These are phyloP conservation scores for Thermophis baileyi DNA, from an alignment of 2,113 vertebrate genomes.

Conservation along the genomic window DNA sequence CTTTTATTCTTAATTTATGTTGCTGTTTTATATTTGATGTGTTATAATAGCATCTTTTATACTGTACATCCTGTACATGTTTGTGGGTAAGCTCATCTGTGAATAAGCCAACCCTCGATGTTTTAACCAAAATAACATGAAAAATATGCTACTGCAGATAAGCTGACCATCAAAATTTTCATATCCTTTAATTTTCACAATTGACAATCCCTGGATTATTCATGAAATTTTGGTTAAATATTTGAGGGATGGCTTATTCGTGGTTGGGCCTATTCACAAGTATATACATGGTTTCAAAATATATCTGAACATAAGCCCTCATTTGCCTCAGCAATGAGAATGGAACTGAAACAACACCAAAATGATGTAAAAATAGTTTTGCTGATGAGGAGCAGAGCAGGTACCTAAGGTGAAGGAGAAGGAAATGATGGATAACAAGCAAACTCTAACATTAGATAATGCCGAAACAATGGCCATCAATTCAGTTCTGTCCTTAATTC, in stretches of 20 bases:
- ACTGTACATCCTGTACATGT: background rate
- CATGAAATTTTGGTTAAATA: background rate
- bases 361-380: background rate
- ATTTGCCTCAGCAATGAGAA: background rate
- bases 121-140: no score
- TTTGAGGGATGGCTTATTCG: background rate
- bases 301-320: background rate
- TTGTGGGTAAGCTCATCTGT: background rate
- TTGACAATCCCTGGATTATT: background rate
- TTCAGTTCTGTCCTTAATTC: no score
- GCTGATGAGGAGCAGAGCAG: background rate
- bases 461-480: no score
- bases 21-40: background rate
- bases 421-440: no score
- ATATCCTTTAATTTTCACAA: background rate
- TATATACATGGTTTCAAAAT: background rate
- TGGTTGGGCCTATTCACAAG: background rate
- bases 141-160: background rate
- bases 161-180: background rate
- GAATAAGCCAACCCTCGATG: background rate
- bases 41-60: background rate
- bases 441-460: no score
- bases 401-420: no score
- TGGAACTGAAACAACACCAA: background rate
- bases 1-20: background rate